These are phyloP conservation scores for Volucella bombylans DNA, from an alignment of 2,888 invertebrate species.

Conservation along the genomic window DNA sequence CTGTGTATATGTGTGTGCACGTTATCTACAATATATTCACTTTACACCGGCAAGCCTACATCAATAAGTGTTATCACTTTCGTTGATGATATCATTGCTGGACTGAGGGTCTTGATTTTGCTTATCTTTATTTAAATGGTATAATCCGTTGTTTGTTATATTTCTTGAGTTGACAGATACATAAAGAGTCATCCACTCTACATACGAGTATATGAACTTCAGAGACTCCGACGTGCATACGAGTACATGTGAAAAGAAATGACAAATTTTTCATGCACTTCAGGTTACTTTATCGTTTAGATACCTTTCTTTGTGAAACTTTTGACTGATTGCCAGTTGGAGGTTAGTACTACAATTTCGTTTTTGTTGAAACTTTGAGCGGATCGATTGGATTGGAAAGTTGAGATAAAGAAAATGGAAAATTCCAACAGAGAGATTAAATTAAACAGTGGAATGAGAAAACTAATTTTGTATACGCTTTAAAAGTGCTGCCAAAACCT, in stretches of 20 bases:
- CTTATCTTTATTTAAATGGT: conserved; percentile 40
- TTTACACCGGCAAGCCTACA: not conserved
- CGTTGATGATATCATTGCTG: conserved; percentile 61
- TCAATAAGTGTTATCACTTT: conserved; percentile 44
- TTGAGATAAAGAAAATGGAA: too few species aligned
- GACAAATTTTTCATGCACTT: conserved; percentile 6
- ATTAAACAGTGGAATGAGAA: too few species aligned
- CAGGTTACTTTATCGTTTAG: conserved; percentile 6
- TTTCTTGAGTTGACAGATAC: too few species aligned
- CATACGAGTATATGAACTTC: too few species aligned
- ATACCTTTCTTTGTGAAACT: not conserved
- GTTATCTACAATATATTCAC: conserved; percentile 21
- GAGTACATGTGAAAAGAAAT: not conserved
- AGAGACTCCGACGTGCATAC: too few species aligned
- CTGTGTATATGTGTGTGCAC: not conserved
- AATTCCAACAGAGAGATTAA: too few species aligned
- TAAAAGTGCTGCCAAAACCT: too few species aligned
- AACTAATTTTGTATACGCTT: too few species aligned
- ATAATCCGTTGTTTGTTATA: not conserved
- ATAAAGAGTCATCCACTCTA: too few species aligned
- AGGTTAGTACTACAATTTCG: not conserved
- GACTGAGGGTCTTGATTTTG: conserved; percentile 20
- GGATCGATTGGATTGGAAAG: too few species aligned
- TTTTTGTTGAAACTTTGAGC: not conserved
- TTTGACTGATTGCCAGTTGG: conserved; percentile 4